Conservation (phyloP, 2,888 invertebrate genomes). For the Strigamia transsilvanica region DNA sequence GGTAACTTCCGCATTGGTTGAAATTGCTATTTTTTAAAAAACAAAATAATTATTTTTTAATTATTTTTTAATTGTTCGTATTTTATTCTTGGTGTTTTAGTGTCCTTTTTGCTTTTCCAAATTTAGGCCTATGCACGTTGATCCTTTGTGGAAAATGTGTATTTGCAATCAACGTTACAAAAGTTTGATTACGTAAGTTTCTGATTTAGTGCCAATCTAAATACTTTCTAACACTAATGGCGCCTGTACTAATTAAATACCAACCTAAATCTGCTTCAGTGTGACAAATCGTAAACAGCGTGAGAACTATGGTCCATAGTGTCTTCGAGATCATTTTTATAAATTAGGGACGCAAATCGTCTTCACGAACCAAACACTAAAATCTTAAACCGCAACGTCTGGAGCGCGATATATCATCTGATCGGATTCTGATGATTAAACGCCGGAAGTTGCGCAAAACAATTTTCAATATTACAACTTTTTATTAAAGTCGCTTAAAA, state of each 20-base stretch:
- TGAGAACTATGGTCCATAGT: neutral
- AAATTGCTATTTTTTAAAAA: neutral
- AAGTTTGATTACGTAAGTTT: neutral
- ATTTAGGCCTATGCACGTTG: too few relatives aligned
- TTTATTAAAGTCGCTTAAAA: neutral
- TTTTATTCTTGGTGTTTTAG: too few relatives aligned
- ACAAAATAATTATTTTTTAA: neutral
- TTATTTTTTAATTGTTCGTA: too few relatives aligned
- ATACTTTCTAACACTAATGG: neutral
- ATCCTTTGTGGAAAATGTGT: too few relatives aligned
- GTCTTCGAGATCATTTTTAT: neutral
- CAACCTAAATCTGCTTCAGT: neutral
- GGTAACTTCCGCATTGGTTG: neutral
- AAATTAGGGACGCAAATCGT: neutral
- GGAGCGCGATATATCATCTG: neutral
- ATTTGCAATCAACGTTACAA: slow-evolving; percentile 10
- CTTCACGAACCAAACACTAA: neutral
- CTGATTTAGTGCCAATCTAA: slow-evolving; percentile 9
- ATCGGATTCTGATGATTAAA: slow-evolving; percentile 1
- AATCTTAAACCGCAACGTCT: neutral
- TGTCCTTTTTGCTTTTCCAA: too few relatives aligned
- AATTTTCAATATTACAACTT: neutral
- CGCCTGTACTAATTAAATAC: neutral
- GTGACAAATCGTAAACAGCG: neutral
- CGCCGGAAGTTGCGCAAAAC: slow-evolving; percentile 8